Conservation (phyloP, 2,113 vertebrate genomes). For the Nymphicus hollandicus region DNA sequence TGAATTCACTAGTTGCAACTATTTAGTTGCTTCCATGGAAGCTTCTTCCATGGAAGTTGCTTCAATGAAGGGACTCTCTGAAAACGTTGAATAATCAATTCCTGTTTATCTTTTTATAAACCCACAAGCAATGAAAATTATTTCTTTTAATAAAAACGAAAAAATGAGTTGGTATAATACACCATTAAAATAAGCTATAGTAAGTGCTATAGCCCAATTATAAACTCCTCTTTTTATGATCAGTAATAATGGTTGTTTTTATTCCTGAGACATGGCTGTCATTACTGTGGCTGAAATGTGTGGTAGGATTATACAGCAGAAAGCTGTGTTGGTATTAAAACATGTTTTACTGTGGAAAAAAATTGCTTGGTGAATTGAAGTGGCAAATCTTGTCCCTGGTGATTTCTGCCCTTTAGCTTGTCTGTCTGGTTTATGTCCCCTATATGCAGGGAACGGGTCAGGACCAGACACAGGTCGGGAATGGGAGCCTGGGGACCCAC, state of each 20-base stretch:
- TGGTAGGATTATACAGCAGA: background rate
- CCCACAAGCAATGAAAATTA: constrained; percentile 17
- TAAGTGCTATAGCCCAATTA: background rate
- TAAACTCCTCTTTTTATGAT: background rate
- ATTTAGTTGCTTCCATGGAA: constrained; percentile 10
- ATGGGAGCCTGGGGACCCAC: accelerated
- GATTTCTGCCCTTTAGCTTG: background rate
- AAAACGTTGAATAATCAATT: constrained; percentile 46
- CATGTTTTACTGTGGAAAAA: background rate
- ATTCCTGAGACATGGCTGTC: constrained; percentile 2
- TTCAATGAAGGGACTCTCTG: background rate
- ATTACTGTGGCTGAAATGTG: background rate
- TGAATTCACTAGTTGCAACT: background rate
- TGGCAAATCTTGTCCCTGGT: background rate
- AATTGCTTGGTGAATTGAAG: background rate
- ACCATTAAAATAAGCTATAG: background rate
- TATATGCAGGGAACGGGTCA: background rate
- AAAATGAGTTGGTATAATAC: background rate
- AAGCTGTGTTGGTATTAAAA: background rate
- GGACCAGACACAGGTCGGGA: background rate
- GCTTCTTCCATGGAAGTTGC: background rate
- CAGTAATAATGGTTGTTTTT: background rate
- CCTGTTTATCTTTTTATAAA: constrained; percentile 48
- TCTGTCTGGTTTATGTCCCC: background rate
- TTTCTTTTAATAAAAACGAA: constrained; percentile 51